Evolutionary conservation across 1,140 invertebrate species (phyloP).

Genomic region (Sweltsa coloradensis): DNA sequence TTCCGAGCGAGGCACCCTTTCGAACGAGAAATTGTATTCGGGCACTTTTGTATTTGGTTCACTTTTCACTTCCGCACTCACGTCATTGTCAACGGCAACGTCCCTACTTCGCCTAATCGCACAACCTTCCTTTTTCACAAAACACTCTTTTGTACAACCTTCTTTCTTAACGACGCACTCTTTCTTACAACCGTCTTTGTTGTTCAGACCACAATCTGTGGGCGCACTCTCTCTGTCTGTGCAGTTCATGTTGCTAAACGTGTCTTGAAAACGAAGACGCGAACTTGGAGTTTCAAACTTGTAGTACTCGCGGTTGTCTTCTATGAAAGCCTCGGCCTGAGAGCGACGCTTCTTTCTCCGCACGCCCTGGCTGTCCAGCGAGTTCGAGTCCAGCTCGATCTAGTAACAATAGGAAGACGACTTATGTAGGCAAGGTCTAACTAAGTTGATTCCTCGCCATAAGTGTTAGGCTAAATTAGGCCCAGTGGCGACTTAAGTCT

Average conservation of each 20-base stretch:
- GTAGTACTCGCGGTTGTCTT: slow-evolving; percentile 47
- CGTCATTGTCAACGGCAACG: slow-evolving; percentile 29
- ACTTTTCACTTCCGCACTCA: slow-evolving; percentile 20
- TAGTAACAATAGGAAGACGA: too few species aligned
- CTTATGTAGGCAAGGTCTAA: too few species aligned
- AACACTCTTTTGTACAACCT: background rate
- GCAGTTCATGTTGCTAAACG: slow-evolving; percentile 25
- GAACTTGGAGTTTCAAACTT: slow-evolving; percentile 45
- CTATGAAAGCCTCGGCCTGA: slow-evolving; percentile 42
- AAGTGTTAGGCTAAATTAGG: too few species aligned
- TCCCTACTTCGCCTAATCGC: slow-evolving; percentile 22
- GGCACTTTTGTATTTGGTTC: slow-evolving; percentile 2
- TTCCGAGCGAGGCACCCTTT: slow-evolving; percentile 53
- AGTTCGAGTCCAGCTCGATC: too few species aligned
- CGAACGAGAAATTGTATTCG: slow-evolving; percentile 50
- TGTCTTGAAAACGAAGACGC: slow-evolving; percentile 34
- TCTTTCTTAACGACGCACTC: slow-evolving; percentile 9
- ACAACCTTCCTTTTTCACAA: slow-evolving; percentile 3
- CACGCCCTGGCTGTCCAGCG: too few species aligned
- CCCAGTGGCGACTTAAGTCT: too few species aligned
- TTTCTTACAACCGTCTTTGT: slow-evolving; percentile 5
- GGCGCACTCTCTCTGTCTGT: slow-evolving; percentile 19
- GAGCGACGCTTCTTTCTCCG: slow-evolving; percentile 38
- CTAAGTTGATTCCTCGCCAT: too few species aligned
- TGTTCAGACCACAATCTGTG: slow-evolving; percentile 16